Evolutionary conservation across 2,888 invertebrate genomes (phyloP).

Genomic region (Synergus umbraculus): DNA sequence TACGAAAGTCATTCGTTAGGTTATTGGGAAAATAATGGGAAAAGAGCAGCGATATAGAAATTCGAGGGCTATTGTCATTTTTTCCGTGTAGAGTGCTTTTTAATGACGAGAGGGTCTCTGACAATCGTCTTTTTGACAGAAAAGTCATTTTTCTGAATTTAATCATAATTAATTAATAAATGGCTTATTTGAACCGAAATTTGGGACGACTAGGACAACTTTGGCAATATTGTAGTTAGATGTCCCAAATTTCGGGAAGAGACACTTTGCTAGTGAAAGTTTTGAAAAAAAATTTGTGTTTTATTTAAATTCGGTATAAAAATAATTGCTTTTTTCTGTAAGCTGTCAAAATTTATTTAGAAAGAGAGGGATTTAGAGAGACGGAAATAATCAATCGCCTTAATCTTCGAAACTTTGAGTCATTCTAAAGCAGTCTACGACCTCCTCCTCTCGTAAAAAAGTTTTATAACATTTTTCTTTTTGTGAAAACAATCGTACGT

Average conservation of each 20-base stretch:
- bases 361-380: neutral
- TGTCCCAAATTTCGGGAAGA: too few species aligned
- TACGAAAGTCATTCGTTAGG: neutral
- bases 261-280: too few species aligned
- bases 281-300: too few species aligned
- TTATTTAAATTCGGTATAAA: too few species aligned
- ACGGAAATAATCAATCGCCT: neutral
- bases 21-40: constrained; percentile 5
- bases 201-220: too few species aligned
- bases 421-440: constrained; percentile 1
- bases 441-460: constrained; percentile 6
- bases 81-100: constrained; percentile 21
- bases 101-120: neutral
- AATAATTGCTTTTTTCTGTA: too few species aligned
- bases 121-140: neutral
- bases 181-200: too few species aligned
- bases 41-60: neutral
- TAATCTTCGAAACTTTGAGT: constrained; percentile 10
- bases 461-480: neutral
- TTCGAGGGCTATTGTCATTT: neutral
- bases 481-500: constrained; percentile 15
- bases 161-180: too few species aligned
- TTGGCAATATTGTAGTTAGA: too few species aligned
- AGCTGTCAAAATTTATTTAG: too few species aligned
- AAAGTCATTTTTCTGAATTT: too few species aligned